A percentile compares a stretch with the other conserved stretches of the same genome.
Conservation (phyloP, 1,140 invertebrate genomes). For the Agraylea sexmaculata region DNA sequence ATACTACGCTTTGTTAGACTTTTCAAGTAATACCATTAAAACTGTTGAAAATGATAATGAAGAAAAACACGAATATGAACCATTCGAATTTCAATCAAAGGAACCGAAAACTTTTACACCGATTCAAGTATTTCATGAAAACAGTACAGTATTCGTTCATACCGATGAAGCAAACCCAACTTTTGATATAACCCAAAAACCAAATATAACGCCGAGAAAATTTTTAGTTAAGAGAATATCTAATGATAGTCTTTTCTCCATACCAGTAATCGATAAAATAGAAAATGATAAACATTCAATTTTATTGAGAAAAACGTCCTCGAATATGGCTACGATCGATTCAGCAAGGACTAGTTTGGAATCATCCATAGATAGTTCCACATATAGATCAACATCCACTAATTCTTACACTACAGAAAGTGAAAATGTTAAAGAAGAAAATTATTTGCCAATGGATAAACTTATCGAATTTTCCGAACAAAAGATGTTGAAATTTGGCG, state of each 20-base stretch:
- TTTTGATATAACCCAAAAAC: too few species aligned
- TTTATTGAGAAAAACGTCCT: constrained; percentile 1
- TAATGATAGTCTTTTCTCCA: too few species aligned
- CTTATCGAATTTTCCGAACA: constrained; percentile 3
- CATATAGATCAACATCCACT: too few species aligned
- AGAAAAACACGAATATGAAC: constrained; percentile 12
- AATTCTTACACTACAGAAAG: constrained; percentile 2
- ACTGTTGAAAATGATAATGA: constrained; percentile 2
- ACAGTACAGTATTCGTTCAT: constrained; percentile 14
- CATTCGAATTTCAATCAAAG: constrained; percentile 12
- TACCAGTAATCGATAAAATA: too few species aligned
- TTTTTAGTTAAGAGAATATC: too few species aligned
- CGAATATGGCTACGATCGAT: background rate
- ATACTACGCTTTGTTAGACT: constrained; percentile 19
- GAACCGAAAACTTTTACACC: constrained; percentile 13
- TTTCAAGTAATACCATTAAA: constrained; percentile 9
- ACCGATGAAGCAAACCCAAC: too few species aligned
- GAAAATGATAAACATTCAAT: too few species aligned
- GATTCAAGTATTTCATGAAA: constrained; percentile 13
- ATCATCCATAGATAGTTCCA: background rate
- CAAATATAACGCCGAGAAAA: too few species aligned
- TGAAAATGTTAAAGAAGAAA: background rate
- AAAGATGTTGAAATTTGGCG: background rate
- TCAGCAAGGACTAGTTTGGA: constrained; percentile 1
- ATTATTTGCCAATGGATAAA: constrained; percentile 15